Conservation (phyloP, 92 coral and sea anemone genomes). For the Phenganax subtilis region DNA sequence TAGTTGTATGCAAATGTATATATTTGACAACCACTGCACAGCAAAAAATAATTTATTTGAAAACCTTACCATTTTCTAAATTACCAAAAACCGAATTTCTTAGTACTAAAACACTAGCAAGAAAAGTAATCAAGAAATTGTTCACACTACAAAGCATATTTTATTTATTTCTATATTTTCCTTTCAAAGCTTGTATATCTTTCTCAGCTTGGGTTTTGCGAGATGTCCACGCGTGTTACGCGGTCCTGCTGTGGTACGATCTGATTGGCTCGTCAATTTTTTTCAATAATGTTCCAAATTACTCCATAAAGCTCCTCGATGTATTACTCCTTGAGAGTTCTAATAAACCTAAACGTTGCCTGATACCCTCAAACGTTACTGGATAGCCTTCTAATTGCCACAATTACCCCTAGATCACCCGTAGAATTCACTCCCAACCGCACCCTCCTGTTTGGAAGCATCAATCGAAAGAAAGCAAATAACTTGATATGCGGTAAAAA, state of each 20-base stretch:
- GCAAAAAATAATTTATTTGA: background rate
- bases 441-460: too few species aligned
- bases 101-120: constrained; percentile 7
- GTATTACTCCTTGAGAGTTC: background rate
- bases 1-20: too few species aligned
- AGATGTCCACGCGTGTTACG: constrained; percentile 35
- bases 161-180: background rate
- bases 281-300: background rate
- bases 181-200: background rate
- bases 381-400: background rate
- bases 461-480: too few species aligned
- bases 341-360: background rate
- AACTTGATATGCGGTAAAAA: too few species aligned
- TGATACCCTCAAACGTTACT: background rate
- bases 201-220: constrained; percentile 33
- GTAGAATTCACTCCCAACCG: background rate
- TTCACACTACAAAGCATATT: constrained; percentile 14
- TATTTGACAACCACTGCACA: background rate
- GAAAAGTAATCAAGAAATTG: constrained; percentile 7
- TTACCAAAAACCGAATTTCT: constrained; percentile 11
- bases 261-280: constrained; percentile 16
- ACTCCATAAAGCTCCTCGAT: background rate
- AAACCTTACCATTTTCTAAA: constrained; percentile 24
- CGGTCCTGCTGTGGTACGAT: constrained; percentile 30
- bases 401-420: background rate